Base-by-base conservation (phyloP, 2,113 vertebrate genomes). In the Stictonetta naevosa region DNA sequence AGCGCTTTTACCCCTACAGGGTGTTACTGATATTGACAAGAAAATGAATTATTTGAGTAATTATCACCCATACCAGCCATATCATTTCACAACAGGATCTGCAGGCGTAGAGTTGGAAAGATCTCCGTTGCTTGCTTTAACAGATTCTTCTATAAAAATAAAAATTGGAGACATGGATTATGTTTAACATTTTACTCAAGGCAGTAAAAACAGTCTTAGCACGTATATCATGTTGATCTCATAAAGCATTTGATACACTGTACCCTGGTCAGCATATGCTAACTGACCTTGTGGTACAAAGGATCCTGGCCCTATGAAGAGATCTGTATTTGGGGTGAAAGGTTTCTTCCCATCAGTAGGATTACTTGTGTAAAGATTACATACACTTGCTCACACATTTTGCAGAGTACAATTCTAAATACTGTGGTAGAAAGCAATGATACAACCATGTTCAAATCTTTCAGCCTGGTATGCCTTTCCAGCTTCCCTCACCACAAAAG, bases 81-180 rank as follows among this genome's bases (percentile, higher is more conserved):
- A 38, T 98, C 98, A 98, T 78, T 98, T 98, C 94, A 98, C 96
- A 52, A 97, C 93, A 21, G 98, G 98, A 68, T 98, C 98, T 11
- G 97, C 91, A 88, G 97, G 86, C 2, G 77, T 44, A 17, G 97
- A 46, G 62, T 44, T 96, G 59, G 97, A 62, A 42, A 97, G 85
- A 16, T 97, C 97, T 88, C 97, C 97, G 0, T 87, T 97, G 95
- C 86, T 98, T 72, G 95, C 46, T 97, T 98, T 98, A 80, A 88
- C 80, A 16, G 94, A 84, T 91, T 98, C 98, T 90, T 98, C 98
- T 98, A 79, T 11, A 97, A 94, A 92, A 94, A 86, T 8, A 26
- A 77, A 76, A 83, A 67, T 50, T 5, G 38, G 86, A 89, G 77
- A 64, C 15, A 90, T 8, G 17, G 29, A 40, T 85, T 73, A 81